Evolutionary conservation across 2,113 vertebrate genomes (phyloP), one percentile per base, ranked within the genome.

Genomic region (Mustelus asterias): DNA sequence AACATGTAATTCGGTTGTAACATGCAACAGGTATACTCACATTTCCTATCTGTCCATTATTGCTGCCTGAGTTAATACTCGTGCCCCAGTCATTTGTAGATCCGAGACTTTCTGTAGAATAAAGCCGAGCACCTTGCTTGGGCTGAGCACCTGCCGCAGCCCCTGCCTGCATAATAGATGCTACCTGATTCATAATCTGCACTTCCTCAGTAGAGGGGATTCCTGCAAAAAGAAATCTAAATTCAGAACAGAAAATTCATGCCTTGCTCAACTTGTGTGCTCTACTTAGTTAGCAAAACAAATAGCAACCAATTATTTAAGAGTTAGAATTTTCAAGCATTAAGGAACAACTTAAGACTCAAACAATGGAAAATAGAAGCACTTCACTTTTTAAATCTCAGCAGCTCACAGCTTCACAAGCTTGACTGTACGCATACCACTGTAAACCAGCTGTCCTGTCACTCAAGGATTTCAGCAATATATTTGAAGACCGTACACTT

Each of bases 61-160:
- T 97, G 97, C 97, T 97, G 97, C 97, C 96, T 96, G 97, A 97
- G 96, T 96, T 97, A 26, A 97, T 97, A 96, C 97, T 98, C 97
- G 97, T 97, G 97, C 97, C 97, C 98, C 98, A 98, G 96, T 99
- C 98, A 54, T 96, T 97, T 96, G 96, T 96, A 90, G 96, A 95
- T 80, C 97, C 97, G 4, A 98, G 96, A 97, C 98, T 97, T 97
- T 99, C 98, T 96, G 97, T 22, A 72, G 97, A 97, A 97, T 98
- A 98, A 96, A 98, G 98, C 95, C 97, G 98, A 95, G 97, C 96
- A 80, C 97, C 96, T 96, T 97, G 97, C 97, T 98, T 97, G 96
- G 97, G 97, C 96, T 97, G 97, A 95, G 98, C 97, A 44, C 97
- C 96, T 20, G 98, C 97, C 96, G 97, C 97, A 95, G 98, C 97